Evolutionary conservation across 2,888 invertebrate species (phyloP).

Genomic region (Adelphocoris suturalis): DNA sequence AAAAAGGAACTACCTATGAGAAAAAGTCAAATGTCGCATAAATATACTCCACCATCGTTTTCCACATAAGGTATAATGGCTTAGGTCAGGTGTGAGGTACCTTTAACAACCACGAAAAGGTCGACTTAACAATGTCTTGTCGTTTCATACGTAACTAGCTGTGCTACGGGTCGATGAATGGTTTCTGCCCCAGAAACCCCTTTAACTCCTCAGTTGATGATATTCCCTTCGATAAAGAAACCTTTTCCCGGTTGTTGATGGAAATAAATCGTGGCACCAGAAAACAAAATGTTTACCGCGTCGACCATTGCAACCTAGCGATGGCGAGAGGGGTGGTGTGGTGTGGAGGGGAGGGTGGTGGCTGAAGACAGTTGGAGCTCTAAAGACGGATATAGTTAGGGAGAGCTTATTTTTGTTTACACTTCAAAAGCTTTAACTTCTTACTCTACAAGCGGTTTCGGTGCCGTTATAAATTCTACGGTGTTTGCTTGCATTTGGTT

Average conservation of each 20-base stretch:
- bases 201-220: background rate
- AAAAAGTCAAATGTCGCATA: too few species aligned
- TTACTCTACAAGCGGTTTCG: constrained; percentile 33
- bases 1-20: too few species aligned
- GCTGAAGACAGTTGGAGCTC: constrained; percentile 29
- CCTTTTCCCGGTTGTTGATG: constrained; percentile 17
- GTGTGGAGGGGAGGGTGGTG: background rate
- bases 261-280: constrained; percentile 32
- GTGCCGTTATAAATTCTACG: constrained; percentile 37
- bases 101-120: too few species aligned
- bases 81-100: too few species aligned
- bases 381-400: constrained; percentile 44
- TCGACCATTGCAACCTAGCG: constrained; percentile 13
- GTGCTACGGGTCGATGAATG: background rate
- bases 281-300: constrained; percentile 39
- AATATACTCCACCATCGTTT: too few species aligned
- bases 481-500: constrained; percentile 46
- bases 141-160: background rate
- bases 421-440: constrained; percentile 38
- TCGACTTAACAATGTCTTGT: background rate
- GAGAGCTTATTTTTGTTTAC: constrained; percentile 51
- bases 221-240: constrained; percentile 28
- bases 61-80: too few species aligned
- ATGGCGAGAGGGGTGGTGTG: background rate
- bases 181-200: background rate